These are phyloP conservation scores for Coccyzus lansbergi DNA, from an alignment of 2,797 vertebrate genomes.

Conservation along the genomic window DNA sequence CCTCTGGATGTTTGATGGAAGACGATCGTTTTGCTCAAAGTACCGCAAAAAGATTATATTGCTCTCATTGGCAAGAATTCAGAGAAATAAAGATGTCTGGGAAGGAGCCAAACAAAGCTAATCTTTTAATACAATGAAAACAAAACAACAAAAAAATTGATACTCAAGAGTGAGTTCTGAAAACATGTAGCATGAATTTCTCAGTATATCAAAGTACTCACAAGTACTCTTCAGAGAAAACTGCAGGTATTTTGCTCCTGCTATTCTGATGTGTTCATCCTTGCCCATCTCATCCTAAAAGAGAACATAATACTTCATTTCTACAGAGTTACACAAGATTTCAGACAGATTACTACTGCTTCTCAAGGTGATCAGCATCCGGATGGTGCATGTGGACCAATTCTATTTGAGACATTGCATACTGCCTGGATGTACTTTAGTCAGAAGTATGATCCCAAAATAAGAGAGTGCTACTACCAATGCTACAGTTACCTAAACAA, in stretches of 20 bases:
- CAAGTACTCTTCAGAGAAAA: not conserved
- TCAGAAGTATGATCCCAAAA: not conserved
- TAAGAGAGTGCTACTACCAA: not conserved
- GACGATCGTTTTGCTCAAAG: not conserved
- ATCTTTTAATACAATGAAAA: conserved; percentile 6
- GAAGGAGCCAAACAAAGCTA: conserved; percentile 5
- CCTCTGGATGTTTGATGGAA: not conserved
- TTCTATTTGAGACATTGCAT: not conserved
- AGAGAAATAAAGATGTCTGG: not conserved
- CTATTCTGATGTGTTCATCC: not conserved
- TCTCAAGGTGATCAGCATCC: not conserved
- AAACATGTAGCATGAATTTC: not conserved
- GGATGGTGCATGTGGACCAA: not conserved
- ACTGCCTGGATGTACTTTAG: not conserved
- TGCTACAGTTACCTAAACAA: not conserved
- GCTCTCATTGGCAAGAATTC: not conserved
- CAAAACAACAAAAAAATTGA: not conserved
- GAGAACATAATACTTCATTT: not conserved
- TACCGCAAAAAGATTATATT: not conserved
- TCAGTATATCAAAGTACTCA: not conserved
- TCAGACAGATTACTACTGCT: not conserved
- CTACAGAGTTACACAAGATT: not conserved
- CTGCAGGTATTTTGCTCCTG: not conserved
- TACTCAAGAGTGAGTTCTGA: not conserved
- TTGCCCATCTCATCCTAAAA: not conserved